A percentile compares a stretch with the other conserved stretches of the same genome.
phyloP scores from a whole-genome alignment of 2,888 invertebrate species.

The Meganola albula region DNA sequence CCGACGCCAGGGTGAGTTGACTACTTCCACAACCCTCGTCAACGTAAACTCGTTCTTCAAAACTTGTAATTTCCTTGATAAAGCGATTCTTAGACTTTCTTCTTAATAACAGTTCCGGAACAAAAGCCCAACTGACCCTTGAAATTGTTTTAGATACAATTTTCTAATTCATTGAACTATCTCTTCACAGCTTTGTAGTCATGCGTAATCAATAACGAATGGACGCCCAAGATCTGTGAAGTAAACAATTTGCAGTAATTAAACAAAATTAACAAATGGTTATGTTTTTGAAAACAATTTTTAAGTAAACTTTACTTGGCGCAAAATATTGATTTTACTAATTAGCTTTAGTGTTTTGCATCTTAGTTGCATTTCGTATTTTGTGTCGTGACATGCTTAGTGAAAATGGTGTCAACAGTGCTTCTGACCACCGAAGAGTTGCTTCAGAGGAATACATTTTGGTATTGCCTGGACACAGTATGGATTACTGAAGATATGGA shows the following conservation, averaged over 20 bases:
- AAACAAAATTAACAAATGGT: slow-evolving; percentile 14
- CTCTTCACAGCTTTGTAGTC: slow-evolving; percentile 3
- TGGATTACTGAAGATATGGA: slow-evolving; percentile 67
- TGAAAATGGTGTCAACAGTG: slow-evolving; percentile 59
- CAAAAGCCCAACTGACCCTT: slow-evolving; percentile 23
- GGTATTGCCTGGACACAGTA: slow-evolving; percentile 56
- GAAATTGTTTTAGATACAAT: slow-evolving; percentile 27
- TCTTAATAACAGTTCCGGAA: slow-evolving; percentile 22
- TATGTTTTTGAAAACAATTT: slow-evolving; percentile 12
- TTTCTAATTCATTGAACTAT: slow-evolving; percentile 28
- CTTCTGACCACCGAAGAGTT: slow-evolving; percentile 65
- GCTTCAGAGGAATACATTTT: slow-evolving; percentile 59
- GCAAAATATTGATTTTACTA: slow-evolving; percentile 3
- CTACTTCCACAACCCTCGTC: slow-evolving; percentile 17
- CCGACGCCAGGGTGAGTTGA: slow-evolving; percentile 70
- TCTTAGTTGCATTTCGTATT: slow-evolving; percentile 12
- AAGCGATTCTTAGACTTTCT: slow-evolving; percentile 16
- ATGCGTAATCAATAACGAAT: neutral
- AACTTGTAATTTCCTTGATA: neutral
- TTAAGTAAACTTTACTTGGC: slow-evolving; percentile 7
- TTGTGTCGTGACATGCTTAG: slow-evolving; percentile 16
- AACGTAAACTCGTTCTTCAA: neutral
- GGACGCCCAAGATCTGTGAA: neutral
- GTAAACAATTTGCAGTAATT: slow-evolving; percentile 9
- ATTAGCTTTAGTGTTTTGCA: slow-evolving; percentile 5